These are phyloP conservation scores for Sebastes melanostomus DNA, from an alignment of 2,797 vertebrate species.

Conservation along the genomic window DNA sequence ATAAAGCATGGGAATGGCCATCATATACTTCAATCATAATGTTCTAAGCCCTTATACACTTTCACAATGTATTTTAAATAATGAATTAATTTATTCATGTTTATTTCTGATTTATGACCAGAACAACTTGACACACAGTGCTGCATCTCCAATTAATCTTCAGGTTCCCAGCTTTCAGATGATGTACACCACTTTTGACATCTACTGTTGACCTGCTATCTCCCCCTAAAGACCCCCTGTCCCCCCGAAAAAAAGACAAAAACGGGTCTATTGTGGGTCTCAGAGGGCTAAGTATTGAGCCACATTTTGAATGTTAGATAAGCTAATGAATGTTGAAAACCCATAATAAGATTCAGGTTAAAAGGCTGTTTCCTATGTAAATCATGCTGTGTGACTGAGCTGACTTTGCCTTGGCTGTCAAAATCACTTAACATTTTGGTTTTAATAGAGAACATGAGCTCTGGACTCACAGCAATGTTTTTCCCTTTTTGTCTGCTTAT, in stretches of 20 bases:
- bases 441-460: slow-evolving; percentile 18
- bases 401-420: slow-evolving; percentile 32
- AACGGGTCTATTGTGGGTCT: too few species aligned
- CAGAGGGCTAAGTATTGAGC: not conserved
- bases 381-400: slow-evolving; percentile 14
- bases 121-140: too few species aligned
- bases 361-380: slow-evolving; percentile 22
- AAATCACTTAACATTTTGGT: slow-evolving; percentile 7
- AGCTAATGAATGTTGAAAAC: slow-evolving; percentile 29
- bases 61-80: too few species aligned
- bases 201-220: too few species aligned
- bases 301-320: slow-evolving; percentile 4
- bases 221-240: too few species aligned
- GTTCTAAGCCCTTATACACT: too few species aligned
- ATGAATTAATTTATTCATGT: too few species aligned
- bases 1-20: accelerated
- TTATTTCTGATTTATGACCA: too few species aligned
- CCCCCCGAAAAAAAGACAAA: too few species aligned
- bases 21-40: not conserved
- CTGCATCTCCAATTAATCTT: too few species aligned
- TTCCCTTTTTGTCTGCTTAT: slow-evolving; percentile 9
- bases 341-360: slow-evolving; percentile 15
- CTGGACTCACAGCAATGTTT: slow-evolving; percentile 15
- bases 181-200: too few species aligned
- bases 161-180: too few species aligned